Base-by-base conservation (phyloP, 2,797 vertebrate genomes). In the Channa striata region DNA sequence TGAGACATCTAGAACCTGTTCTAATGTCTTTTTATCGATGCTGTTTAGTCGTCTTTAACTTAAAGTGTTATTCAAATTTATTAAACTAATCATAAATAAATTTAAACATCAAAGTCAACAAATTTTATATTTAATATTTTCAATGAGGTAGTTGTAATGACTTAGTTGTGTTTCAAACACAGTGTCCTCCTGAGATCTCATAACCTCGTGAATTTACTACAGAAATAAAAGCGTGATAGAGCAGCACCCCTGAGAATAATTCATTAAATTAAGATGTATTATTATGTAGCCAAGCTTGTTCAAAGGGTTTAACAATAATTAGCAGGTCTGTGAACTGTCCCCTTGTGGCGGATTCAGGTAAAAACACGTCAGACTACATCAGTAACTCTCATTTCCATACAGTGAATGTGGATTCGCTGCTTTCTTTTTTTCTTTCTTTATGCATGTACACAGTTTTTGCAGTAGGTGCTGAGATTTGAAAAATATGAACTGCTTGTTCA, bases 231-330 rank as follows among this genome's bases (percentile, higher is more conserved):
- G 77, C 39, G 14, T 40, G 73, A 57, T 52, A 48, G 46, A 21
- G 50, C 52, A 49, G 53, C 61, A 49, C 77, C 80, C 77, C 50
- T 54, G 86, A 83, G 86, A 23, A 76, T 84, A 87, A 83, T 87
- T 87, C 87, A 50, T 30, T 30, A 40, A 53, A 70, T 47, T 21
- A 23, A 46, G 10, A 2, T 11, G 39, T 39, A 56, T 66, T 42
- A 68, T 78, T 59, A 68, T 69, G 8, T 11, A 59, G 65, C 61
- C 30, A 47, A 57, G 39, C 39, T 40, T 52, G 56, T 33, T 57
- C 30, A 52, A 23, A 8, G 5, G 51, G 48, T 33, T 6, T 39
- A 74, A 47, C 21, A 77, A 66, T 81, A 73, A 74, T 58, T 50
- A 66, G 54, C 34, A 56, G 60, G 48, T 46, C 56, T 79, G 30